phyloP scores from a whole-genome alignment of 2,888 invertebrate species.

The Germaria angustata region DNA sequence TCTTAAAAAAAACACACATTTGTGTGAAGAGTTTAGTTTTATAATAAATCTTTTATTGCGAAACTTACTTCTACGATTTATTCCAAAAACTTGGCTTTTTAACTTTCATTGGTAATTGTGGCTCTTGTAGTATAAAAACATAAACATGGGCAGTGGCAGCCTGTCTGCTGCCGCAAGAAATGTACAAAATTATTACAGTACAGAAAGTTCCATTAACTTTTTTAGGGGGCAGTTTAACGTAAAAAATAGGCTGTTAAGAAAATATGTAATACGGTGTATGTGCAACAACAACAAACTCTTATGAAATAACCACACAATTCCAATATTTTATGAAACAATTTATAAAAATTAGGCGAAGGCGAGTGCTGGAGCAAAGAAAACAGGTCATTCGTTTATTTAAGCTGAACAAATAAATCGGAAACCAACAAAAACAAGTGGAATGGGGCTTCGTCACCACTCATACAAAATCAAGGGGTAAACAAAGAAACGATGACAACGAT shows the following conservation, averaged over 20 bases:
- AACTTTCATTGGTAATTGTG: too few relatives aligned
- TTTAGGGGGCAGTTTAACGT: neutral
- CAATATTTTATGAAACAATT: too few relatives aligned
- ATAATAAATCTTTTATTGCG: too few relatives aligned
- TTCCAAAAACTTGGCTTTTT: too few relatives aligned
- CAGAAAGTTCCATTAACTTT: neutral
- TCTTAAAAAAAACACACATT: too few relatives aligned
- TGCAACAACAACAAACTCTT: neutral
- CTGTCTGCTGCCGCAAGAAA: neutral
- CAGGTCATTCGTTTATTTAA: constrained; percentile 52
- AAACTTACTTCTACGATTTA: too few relatives aligned
- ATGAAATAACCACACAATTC: neutral
- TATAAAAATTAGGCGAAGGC: neutral
- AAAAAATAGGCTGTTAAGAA: neutral
- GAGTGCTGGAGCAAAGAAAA: constrained; percentile 19
- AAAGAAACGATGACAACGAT: constrained; percentile 46
- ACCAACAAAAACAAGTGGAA: neutral
- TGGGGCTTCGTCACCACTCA: neutral
- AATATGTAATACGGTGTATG: neutral
- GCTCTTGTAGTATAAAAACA: too few relatives aligned
- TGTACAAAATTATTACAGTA: neutral
- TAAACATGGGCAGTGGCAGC: neutral
- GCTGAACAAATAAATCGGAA: constrained; percentile 27
- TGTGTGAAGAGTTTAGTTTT: too few relatives aligned
- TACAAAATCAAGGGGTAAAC: constrained; percentile 2